Evolutionary conservation across 1,140 invertebrate species (phyloP), one percentile per base, ranked within the genome.

Genomic region (Drosophila azteca): DNA sequence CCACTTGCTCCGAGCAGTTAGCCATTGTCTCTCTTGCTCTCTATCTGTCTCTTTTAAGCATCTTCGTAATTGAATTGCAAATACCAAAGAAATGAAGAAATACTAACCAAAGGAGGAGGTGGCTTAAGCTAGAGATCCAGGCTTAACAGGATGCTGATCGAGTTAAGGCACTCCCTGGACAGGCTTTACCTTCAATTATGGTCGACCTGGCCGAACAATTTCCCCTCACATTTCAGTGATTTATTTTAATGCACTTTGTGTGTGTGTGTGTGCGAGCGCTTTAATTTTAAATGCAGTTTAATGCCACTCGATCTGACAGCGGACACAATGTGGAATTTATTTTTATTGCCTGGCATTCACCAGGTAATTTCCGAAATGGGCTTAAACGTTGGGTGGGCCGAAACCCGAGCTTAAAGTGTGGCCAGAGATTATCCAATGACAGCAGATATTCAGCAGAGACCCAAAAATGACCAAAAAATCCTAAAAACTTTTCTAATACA

Each of bases 41-140:
- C 29, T 29, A 6, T 26, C 3, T 26, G 3, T 31, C 29, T 7
- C 43, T 9, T 51, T 60, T 46, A 59, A 7, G 59, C 29, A 44
- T 61, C 43, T 24, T 15, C 71, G 64, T 79, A 84, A 82, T 82
- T 82, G 79, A 82, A 83, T 82, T 82, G 70, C 79, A 79, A 82
- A 82, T 83, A 61, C 52, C 43, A 29, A 48, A 17, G 46, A 52
- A 59, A 43, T 65, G 58, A 46, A 20, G 52, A 39, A 55, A 13
- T 35, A 46, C 60, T 5, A 8, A 20, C 31, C 2, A 57, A 13
- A n/a, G 20, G 6, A n/a, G 20, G 6, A 8, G 9, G 5, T 26
- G 66, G 64, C 50, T 69, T 69, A 69, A 50, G 66, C 51, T 35
- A 35, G 43, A 1, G 35, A 13, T 39, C 3, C 35, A 39, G 4